Evolutionary conservation across 2,797 vertebrate genomes (phyloP).

Genomic region (Galagoides demidoff): DNA sequence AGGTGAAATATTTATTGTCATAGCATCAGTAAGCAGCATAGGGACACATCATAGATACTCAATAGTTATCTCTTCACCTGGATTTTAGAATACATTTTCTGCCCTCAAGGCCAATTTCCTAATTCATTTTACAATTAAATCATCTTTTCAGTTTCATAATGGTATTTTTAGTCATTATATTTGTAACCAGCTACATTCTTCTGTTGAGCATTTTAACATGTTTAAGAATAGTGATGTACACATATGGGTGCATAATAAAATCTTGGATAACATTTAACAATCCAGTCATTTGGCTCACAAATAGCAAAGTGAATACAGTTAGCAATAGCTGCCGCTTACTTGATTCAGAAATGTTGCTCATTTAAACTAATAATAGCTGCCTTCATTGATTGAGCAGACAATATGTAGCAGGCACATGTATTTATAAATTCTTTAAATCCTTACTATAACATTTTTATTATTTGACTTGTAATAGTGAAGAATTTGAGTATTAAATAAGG

Average conservation of each 20-base stretch:
- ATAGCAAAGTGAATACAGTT: conserved; percentile 35
- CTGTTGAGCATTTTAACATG: not conserved
- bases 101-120: not conserved
- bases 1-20: not conserved
- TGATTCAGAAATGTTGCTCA: conserved; percentile 23
- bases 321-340: not conserved
- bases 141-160: not conserved
- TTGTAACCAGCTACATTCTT: not conserved
- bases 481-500: not conserved
- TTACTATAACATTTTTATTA: not conserved
- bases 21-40: not conserved
- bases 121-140: conserved; percentile 27
- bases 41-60: not conserved
- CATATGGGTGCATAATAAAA: not conserved
- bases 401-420: not conserved
- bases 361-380: conserved; percentile 49
- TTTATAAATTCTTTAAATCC: conserved; percentile 9
- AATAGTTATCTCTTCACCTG: not conserved
- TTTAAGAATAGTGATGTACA: not conserved
- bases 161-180: not conserved
- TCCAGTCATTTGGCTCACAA: conserved; percentile 44
- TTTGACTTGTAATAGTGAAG: not conserved
- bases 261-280: conserved; percentile 19
- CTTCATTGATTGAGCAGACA: conserved; percentile 12
- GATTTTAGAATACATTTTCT: not conserved